Evolutionary conservation across 2,888 invertebrate genomes (phyloP).

Genomic region (Bedellia somnulentella): DNA sequence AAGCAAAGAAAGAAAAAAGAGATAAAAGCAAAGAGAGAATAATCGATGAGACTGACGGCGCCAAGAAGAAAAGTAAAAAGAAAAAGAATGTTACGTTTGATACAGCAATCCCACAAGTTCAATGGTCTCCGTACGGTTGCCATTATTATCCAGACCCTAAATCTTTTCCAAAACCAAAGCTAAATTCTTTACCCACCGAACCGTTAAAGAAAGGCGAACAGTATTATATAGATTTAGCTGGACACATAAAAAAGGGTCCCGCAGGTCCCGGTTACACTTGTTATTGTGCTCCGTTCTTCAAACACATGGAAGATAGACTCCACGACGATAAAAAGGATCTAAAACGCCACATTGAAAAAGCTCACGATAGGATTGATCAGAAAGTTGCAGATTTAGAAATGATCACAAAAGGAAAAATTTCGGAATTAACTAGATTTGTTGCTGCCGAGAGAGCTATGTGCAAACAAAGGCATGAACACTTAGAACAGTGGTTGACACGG

Average conservation of each 20-base stretch:
- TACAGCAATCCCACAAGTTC: slow-evolving; percentile 37
- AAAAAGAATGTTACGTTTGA: slow-evolving; percentile 62
- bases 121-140: slow-evolving; percentile 90
- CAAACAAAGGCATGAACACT: slow-evolving; percentile 65
- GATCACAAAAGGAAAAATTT: slow-evolving; percentile 71
- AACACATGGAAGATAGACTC: slow-evolving; percentile 82
- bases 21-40: slow-evolving; percentile 57
- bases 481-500: slow-evolving; percentile 71
- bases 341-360: slow-evolving; percentile 75
- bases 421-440: slow-evolving; percentile 68
- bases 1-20: slow-evolving; percentile 44
- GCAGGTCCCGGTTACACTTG: slow-evolving; percentile 92
- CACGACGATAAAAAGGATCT: slow-evolving; percentile 80
- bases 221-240: slow-evolving; percentile 91
- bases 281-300: slow-evolving; percentile 90
- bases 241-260: slow-evolving; percentile 93
- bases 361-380: slow-evolving; percentile 77
- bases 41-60: slow-evolving; percentile 52
- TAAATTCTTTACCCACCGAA: slow-evolving; percentile 84
- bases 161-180: slow-evolving; percentile 81
- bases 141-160: slow-evolving; percentile 87
- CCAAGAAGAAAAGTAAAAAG: slow-evolving; percentile 43
- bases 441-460: slow-evolving; percentile 65
- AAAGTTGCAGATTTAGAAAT: slow-evolving; percentile 79
- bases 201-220: slow-evolving; percentile 87